Base-by-base conservation (phyloP, 2,888 invertebrate species). In the Cactoblastis cactorum region DNA sequence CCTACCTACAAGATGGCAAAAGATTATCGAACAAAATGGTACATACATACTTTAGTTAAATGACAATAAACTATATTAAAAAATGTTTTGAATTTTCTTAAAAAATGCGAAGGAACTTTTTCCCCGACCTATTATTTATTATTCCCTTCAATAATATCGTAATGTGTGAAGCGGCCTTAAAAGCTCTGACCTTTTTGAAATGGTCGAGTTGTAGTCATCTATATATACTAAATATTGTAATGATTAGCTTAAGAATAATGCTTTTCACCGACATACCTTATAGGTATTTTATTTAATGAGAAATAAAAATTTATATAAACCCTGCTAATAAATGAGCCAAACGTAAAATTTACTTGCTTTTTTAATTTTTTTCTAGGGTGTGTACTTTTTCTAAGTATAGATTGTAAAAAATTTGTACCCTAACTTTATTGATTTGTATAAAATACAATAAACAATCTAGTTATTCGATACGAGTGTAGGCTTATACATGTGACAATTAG, bases 1-100 rank as follows among this genome's bases (percentile, higher is more conserved):
- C 74, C 84, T 83, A 83, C 84, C 80, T 80, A 75, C 76, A 61
- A n/a, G n/a, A n/a, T n/a, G n/a, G n/a, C n/a, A n/a, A n/a, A n/a
- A n/a, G n/a, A n/a, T n/a, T n/a, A n/a, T n/a, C n/a, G n/a, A n/a
- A n/a, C n/a, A n/a, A n/a, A n/a, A n/a, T n/a, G n/a, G n/a, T n/a
- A n/a, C n/a, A n/a, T n/a, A n/a, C n/a, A n/a, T n/a, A n/a, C n/a
- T n/a, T n/a, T n/a, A n/a, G n/a, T n/a, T n/a, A n/a, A n/a, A n/a
- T n/a, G n/a, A n/a, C n/a, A n/a, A n/a, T n/a, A n/a, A n/a, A n/a
- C n/a, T n/a, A n/a, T n/a, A n/a, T n/a, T n/a, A n/a, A n/a, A n/a
- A n/a, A n/a, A n/a, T n/a, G n/a, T n/a, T n/a, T n/a, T n/a, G n/a
- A n/a, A n/a, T n/a, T n/a, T n/a, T n/a, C n/a, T n/a, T n/a, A n/a